Conservation (phyloP, 2,888 invertebrate genomes). For the Julus scandinavius region DNA sequence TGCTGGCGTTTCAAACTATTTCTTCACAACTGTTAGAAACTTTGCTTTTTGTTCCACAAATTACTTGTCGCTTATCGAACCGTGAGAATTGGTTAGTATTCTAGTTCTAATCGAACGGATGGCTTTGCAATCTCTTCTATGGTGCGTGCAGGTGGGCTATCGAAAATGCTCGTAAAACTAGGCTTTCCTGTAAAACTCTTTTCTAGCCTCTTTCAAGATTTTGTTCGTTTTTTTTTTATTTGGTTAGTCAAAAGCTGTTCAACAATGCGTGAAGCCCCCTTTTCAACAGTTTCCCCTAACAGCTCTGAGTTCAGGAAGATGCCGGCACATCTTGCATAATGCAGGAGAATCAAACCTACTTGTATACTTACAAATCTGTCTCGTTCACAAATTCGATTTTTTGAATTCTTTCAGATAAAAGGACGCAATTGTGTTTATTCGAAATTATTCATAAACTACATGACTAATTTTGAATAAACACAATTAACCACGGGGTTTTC, state of each 20-base stretch:
- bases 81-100: neutral
- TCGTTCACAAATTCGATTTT: neutral
- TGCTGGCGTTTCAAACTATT: neutral
- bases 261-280: conserved; percentile 21
- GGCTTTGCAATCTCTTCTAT: neutral
- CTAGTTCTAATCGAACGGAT: neutral
- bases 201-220: neutral
- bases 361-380: neutral
- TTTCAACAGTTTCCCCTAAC: neutral
- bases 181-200: neutral
- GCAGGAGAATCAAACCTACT: neutral
- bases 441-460: too few species aligned
- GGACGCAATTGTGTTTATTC: too few species aligned
- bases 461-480: too few species aligned
- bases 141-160: neutral
- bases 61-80: neutral
- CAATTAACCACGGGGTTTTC: too few species aligned
- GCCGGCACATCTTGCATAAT: neutral
- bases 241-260: neutral
- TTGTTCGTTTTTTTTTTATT: neutral
- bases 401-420: too few species aligned
- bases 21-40: neutral
- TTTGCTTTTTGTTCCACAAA: neutral
- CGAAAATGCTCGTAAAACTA: neutral
- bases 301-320: neutral